Conservation (phyloP, 2,113 vertebrate species). For the Candoia aspera region DNA sequence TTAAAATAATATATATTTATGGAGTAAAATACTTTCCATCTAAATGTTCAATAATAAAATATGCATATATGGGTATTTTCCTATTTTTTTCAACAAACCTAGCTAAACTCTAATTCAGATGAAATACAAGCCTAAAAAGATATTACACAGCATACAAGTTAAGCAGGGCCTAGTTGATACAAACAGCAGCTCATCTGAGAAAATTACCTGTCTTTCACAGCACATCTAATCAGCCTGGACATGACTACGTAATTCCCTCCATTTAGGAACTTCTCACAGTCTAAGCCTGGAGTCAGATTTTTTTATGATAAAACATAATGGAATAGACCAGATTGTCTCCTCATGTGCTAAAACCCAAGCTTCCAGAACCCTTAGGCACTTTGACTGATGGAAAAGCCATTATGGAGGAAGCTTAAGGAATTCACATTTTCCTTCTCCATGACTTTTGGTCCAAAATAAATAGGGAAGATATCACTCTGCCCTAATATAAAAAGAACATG, state of each 20-base stretch:
- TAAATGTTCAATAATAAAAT: background rate
- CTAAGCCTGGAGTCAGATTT: background rate
- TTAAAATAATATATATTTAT: background rate
- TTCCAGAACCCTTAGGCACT: background rate
- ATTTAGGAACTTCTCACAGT: background rate
- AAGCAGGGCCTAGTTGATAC: background rate
- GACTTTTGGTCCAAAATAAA: background rate
- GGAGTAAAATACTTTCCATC: background rate
- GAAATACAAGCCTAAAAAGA: background rate
- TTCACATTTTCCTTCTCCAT: background rate
- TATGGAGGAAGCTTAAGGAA: background rate
- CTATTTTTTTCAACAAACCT: background rate
- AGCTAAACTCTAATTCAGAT: background rate
- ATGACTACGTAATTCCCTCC: background rate
- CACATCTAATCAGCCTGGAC: constrained; percentile 15
- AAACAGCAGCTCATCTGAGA: background rate
- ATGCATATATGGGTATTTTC: background rate
- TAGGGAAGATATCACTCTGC: background rate
- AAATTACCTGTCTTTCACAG: background rate
- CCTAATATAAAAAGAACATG: background rate
- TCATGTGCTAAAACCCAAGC: background rate
- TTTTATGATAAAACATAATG: background rate
- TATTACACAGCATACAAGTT: background rate
- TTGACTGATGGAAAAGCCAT: background rate
- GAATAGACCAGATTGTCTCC: background rate